Conservation (phyloP, 1,140 invertebrate genomes). For the Myzus persicae region DNA sequence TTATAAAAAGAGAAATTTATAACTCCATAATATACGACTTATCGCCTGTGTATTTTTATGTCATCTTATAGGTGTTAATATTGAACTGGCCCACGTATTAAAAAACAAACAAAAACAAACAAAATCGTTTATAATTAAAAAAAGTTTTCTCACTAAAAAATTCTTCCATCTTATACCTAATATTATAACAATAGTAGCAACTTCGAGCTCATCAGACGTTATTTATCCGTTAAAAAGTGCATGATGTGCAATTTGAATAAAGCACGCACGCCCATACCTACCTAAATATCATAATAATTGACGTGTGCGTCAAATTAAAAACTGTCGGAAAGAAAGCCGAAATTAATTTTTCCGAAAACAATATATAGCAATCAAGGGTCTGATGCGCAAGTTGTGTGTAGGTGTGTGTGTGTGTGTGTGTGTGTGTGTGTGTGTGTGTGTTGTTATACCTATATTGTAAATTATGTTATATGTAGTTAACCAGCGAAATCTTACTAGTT, state of each 20-base stretch:
- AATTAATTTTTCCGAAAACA: not conserved
- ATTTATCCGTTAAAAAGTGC: not conserved
- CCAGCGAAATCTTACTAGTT: slow-evolving; percentile 28
- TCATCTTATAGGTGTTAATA: not conserved
- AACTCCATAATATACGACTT: not conserved
- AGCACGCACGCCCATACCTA: not conserved
- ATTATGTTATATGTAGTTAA: not conserved
- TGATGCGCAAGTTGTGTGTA: not conserved
- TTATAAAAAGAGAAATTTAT: not conserved
- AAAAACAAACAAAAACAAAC: too few species aligned
- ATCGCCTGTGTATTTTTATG: not conserved
- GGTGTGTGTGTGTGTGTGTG: not conserved
- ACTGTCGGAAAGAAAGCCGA: not conserved
- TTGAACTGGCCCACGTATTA: not conserved
- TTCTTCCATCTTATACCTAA: not conserved
- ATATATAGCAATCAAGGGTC: not conserved
- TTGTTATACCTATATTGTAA: too few species aligned
- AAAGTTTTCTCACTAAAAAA: not conserved
- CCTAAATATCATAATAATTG: slow-evolving; percentile 4
- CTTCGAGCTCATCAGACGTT: not conserved
- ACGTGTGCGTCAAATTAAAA: not conserved
- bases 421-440: not conserved
- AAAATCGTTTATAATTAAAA: not conserved
- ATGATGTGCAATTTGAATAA: not conserved
- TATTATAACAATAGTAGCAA: not conserved